Evolutionary conservation across 2,113 vertebrate genomes (phyloP), one percentile per base, ranked within the genome.

Genomic region (Phainopepla nitens): DNA sequence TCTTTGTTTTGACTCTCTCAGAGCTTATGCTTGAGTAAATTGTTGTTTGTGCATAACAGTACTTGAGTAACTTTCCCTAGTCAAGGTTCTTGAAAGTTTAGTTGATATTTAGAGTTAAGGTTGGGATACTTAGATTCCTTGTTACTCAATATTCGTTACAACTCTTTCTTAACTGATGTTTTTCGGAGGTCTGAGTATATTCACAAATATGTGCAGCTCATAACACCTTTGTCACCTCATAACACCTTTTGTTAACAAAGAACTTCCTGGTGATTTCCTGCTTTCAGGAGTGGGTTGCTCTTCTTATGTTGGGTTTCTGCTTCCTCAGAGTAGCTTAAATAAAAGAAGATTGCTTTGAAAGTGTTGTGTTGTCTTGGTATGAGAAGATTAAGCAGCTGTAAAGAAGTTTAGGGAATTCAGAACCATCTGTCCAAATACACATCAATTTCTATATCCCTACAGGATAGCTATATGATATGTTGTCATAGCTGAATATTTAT

Each of bases 201-300:
- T 80, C 16, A 45, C 9, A 50, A 21, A 31, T 56, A 12, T 0
- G 3, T 1, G 1, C 41, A 11, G 16, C 57, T 89, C 6, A 3
- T 79, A 39, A 29, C 0, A 5, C 24, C 10, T 65, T 56, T 47
- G 5, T 70, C 10, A 28, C n/a, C 57, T 89, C 6, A 3, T 79
- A 39, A 29, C 0, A 5, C 24, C 10, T 65, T 56, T 47, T 11
- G 1, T 29, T 85, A 82, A 28, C 10, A 65, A 27, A 71, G 2
- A 56, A 29, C 5, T 47, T 65, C 16, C 11, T 73, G 39, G 25
- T 60, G 14, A 14, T 49, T 89, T 39, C 9, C 39, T 58, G 8
- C 14, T 73, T 87, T 65, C 41, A 41, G 18, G 39, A 76, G 11
- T 10, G 11, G n/a, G 5, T 13, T 64, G 10, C 51, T 72, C 1